Evolutionary conservation across 2,113 vertebrate species (phyloP), one percentile per base, ranked within the genome.

Genomic region (Misgurnus anguillicaudatus): DNA sequence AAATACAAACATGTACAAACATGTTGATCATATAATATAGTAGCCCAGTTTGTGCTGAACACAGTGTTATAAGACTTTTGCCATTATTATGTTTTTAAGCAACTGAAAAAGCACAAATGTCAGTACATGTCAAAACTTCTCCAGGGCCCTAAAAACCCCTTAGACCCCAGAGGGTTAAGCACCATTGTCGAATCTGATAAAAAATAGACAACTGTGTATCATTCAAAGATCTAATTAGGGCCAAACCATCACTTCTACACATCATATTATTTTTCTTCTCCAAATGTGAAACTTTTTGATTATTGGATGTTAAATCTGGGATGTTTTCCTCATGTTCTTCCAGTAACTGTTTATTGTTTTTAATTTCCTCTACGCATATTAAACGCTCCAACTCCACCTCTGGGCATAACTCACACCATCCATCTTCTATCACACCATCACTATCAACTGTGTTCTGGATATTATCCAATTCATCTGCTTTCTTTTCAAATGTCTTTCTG

Each of bases 171-270:
- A n/a, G n/a, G n/a, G n/a, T n/a, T n/a, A 74, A 45, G 67, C 75
- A 78, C 75, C 39, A 66, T 9, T 66, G 63, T 19, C 39, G n/a
- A 66, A 66, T 17, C 9, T 45, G n/a, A 66, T 66, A 67, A 16
- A 82, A 78, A 39, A 82, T 36, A 4, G 62, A 3, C 6, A 19
- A 17, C 39, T 77, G 75, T 42, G 70, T 61, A 6, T 55, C 51
- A 71, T 82, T 82, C 7, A 77, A 53, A 45, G 48, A 53, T 10
- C 48, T 11, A 53, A 53, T 53, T 45, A 45, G 9, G 9, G 42
- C 42, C 42, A 9, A 3, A 9, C 42, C 42, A 45, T 45, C 42
- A 45, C 14, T 53, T 53, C 48, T 53, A 16, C 48, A 53, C 48
- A 53, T 53, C 4, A 53, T 14, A 51, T 51, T 51, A 51, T 53